Base-by-base conservation (phyloP, 2,888 invertebrate species). In the Xestia ashworthii region DNA sequence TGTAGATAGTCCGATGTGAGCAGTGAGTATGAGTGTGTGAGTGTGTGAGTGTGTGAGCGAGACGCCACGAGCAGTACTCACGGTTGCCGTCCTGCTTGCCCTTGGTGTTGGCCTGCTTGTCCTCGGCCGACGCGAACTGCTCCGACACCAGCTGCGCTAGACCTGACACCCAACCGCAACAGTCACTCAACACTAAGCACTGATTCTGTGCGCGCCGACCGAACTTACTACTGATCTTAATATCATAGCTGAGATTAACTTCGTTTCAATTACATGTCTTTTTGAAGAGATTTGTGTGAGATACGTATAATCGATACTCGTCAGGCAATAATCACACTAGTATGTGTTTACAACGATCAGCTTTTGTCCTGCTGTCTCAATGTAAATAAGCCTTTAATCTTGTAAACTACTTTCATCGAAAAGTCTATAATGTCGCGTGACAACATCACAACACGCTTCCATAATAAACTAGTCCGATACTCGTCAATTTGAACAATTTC, bases 91-190 rank as follows among this genome's bases (percentile, higher is more conserved):
- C 90, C 71, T 87, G 91, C 86, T 90, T 90, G 89, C 81, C 78
- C 89, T 89, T 90, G 84, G 80, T 85, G 88, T 83, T 88, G 83
- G 89, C 90, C 86, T 86, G 91, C 86, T 90, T 91, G 85, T 94
- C 95, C 62, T 95, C 95, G 65, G 89, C 87, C 81, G 95, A 91
- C 81, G 89, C 86, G 93, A 95, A 95, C 93, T 96, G 96, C 78
- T 96, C 96, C 88, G 95, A 94, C 90, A 96, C 95, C 88, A 96
- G 93, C 93, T 95, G 96, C 91, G 96, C 94, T 77, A 96, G 93
- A 93, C 95, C 96, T 95, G 32, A 50, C 79, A 76, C 82, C 60
- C 71, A 71, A 65, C 55, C 50, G 66, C 75, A 75, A 55, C 83
- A 46, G 19, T 66, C 53, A 78, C 78, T 76, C 46, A 71, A 62